A percentile compares a stretch with the other conserved stretches of the same genome.
Evolutionary conservation across 2,797 vertebrate species (phyloP).

Genomic region (Eulemur albifrons): DNA sequence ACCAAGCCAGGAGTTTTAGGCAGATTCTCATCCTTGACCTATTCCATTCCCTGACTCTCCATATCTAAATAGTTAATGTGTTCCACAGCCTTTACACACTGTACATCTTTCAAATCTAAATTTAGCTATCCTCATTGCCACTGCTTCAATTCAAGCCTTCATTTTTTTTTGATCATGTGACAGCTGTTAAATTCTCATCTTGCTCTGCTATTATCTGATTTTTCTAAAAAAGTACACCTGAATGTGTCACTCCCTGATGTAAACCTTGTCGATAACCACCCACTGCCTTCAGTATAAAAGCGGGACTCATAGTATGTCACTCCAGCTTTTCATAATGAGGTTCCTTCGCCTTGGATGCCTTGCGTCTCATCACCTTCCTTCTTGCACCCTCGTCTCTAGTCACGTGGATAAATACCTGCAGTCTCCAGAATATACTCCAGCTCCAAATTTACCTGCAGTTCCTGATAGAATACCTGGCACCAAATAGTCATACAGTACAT

Average conservation of each 20-base stretch:
- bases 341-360: neutral
- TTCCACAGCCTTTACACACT: neutral
- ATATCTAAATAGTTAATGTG: neutral
- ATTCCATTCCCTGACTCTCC: neutral
- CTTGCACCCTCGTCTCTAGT: neutral
- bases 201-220: neutral
- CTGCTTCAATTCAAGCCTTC: neutral
- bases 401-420: neutral
- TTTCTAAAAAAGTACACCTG: neutral
- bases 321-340: neutral
- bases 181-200: neutral
- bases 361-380: neutral
- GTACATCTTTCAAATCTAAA: neutral
- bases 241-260: neutral
- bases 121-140: neutral
- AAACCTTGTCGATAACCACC: neutral
- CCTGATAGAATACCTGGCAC: neutral
- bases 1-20: neutral
- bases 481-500: neutral
- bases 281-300: neutral
- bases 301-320: neutral
- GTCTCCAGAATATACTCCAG: neutral
- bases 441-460: neutral
- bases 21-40: neutral
- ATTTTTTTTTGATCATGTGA: neutral